phyloP scores from a whole-genome alignment of 1,140 invertebrate genomes.

The Conus ventricosus region DNA sequence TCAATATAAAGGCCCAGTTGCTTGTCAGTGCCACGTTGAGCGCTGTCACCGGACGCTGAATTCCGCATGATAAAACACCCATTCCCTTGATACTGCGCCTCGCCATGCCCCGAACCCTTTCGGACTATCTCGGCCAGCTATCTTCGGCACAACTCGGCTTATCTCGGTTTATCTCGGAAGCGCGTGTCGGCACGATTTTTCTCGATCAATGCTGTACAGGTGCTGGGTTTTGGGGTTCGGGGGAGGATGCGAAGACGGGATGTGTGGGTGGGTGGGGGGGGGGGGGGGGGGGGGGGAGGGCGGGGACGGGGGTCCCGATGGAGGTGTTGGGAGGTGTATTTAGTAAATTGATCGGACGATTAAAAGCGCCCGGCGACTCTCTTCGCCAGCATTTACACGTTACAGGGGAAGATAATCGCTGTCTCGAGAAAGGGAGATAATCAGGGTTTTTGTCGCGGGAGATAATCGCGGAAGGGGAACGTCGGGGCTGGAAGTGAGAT shows the following conservation, averaged over 20 bases:
- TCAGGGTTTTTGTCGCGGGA: not conserved
- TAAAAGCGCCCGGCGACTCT: conserved; percentile 8
- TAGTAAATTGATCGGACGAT: conserved; percentile 28
- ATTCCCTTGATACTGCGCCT: not conserved
- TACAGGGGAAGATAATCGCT: conserved; percentile 21
- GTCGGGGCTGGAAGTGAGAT: too few species aligned
- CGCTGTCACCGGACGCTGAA: conserved; percentile 1
- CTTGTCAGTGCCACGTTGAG: conserved; percentile 22
- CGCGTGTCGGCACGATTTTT: conserved; percentile 25
- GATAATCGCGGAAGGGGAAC: not conserved
- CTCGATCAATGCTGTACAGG: conserved; percentile 29
- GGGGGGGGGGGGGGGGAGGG: too few species aligned
- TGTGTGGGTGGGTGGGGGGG: too few species aligned
- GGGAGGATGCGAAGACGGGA: too few species aligned
- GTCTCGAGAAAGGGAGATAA: conserved; percentile 14
- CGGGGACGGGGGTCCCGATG: not conserved
- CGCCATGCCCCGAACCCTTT: not conserved
- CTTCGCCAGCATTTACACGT: conserved; percentile 14
- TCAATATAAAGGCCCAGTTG: conserved; percentile 11
- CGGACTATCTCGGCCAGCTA: conserved; percentile 4
- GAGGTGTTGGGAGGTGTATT: not conserved
- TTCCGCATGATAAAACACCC: conserved; percentile 10
- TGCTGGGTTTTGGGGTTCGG: not conserved
- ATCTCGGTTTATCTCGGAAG: conserved; percentile 28
- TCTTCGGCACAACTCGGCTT: conserved; percentile 22